These are phyloP conservation scores for Neoarius graeffei DNA, from an alignment of 2,113 vertebrate species.

Conservation along the genomic window DNA sequence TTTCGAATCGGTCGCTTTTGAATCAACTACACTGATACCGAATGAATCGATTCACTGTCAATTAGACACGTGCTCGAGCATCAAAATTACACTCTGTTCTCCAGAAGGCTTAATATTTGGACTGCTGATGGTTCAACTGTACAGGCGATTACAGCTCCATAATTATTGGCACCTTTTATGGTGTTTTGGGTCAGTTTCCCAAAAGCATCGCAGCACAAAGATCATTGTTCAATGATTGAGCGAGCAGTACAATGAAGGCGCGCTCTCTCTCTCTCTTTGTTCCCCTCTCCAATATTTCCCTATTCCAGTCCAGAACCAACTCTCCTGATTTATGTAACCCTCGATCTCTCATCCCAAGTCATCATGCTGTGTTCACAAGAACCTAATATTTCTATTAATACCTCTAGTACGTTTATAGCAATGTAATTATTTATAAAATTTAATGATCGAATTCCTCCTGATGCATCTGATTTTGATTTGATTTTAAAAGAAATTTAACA, in stretches of 20 bases:
- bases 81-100: neutral
- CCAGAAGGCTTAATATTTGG: neutral
- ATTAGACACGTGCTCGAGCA: too few species aligned
- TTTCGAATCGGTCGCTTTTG: neutral
- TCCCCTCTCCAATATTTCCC: neutral
- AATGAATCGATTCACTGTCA: too few species aligned
- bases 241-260: neutral
- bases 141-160: neutral
- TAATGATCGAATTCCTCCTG: neutral
- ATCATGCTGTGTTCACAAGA: neutral
- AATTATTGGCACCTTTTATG: neutral
- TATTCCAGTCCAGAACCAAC: neutral
- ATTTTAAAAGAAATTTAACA: neutral
- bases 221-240: too few species aligned
- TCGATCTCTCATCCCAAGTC: neutral
- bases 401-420: too few species aligned
- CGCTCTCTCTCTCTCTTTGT: neutral
- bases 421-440: neutral
- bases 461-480: too few species aligned
- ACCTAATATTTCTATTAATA: neutral
- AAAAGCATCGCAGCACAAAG: neutral
- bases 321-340: neutral
- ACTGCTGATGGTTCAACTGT: neutral
- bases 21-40: neutral
- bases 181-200: too few species aligned